Evolutionary conservation across 2,113 vertebrate genomes (phyloP).

Genomic region (Pheucticus melanocephalus): DNA sequence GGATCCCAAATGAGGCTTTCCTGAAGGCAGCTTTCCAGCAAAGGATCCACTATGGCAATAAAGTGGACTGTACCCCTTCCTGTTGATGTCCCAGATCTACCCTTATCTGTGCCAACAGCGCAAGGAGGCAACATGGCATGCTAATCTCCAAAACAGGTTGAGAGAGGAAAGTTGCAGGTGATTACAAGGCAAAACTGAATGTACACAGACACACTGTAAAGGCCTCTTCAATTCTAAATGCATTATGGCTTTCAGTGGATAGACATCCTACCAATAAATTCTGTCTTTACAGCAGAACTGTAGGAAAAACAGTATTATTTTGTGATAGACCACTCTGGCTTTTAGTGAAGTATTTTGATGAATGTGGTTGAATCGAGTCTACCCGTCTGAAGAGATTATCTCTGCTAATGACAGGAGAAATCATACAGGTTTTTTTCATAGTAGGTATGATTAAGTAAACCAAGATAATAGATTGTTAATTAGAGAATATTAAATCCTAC

Average conservation of each 20-base stretch:
- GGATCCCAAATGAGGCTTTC: not conserved
- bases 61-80: not conserved
- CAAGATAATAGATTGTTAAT: not conserved
- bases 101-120: not conserved
- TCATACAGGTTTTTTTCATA: not conserved
- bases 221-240: not conserved
- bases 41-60: accelerated
- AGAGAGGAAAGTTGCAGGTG: not conserved
- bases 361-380: not conserved
- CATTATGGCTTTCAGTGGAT: not conserved
- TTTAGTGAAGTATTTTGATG: not conserved
- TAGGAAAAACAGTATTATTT: not conserved
- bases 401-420: not conserved
- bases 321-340: not conserved
- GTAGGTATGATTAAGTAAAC: not conserved
- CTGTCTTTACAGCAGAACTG: not conserved
- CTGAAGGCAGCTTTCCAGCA: not conserved
- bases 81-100: accelerated
- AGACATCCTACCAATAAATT: not conserved
- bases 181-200: not conserved
- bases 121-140: not conserved
- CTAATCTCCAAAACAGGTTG: not conserved
- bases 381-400: not conserved
- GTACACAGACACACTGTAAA: not conserved
- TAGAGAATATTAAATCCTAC: not conserved